Conservation (phyloP, 2,113 vertebrate genomes). For the Thamnophis sirtalis region DNA sequence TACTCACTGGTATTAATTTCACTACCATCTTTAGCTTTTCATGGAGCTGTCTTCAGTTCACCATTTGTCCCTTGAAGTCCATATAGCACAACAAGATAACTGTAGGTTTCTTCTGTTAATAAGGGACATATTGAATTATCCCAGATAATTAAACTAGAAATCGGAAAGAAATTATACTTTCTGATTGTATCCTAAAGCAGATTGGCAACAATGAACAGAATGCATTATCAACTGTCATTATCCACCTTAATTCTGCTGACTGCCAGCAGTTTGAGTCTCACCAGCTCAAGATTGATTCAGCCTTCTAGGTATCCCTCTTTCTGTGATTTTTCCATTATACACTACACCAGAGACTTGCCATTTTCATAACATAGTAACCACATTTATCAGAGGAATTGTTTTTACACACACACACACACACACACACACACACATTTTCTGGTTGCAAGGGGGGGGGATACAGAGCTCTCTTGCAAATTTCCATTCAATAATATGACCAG, state of each 20-base stretch:
- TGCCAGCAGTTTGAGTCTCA: background rate
- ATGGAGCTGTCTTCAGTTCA: background rate
- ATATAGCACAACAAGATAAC: background rate
- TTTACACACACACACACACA: too few relatives aligned
- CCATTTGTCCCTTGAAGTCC: background rate
- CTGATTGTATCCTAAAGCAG: background rate
- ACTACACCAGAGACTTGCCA: background rate
- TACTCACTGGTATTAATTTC: background rate
- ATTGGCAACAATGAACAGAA: background rate
- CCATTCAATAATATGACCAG: slow-evolving; percentile 33
- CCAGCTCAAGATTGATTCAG: background rate
- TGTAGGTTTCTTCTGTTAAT: background rate
- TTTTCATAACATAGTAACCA: background rate
- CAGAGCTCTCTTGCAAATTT: background rate
- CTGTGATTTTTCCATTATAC: background rate
- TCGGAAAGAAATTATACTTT: background rate
- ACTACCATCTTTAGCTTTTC: background rate
- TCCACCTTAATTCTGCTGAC: background rate
- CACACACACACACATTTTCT: background rate
- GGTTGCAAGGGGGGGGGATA: background rate
- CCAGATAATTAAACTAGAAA: background rate
- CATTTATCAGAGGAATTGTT: slow-evolving; percentile 29
- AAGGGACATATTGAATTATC: background rate
- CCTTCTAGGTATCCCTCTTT: background rate
- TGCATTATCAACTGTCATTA: background rate